Evolutionary conservation across 1,140 invertebrate genomes (phyloP), one percentile per base, ranked within the genome.

Genomic region (Zaprionus ornatus): DNA sequence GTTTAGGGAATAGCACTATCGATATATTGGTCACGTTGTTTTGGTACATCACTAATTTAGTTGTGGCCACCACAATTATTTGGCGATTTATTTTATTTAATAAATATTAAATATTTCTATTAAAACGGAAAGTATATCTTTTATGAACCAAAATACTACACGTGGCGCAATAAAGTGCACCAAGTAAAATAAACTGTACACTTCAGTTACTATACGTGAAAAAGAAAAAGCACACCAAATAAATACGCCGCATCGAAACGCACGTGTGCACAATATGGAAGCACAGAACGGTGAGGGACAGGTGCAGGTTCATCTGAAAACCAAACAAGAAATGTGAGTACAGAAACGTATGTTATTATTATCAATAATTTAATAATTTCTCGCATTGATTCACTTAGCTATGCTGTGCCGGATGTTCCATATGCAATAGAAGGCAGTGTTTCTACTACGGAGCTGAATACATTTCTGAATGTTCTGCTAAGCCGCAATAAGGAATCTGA

Each of bases 351-450:
- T 48, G 15, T 6, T n/a, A 32, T 25, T 32, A 25, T 23, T n/a
- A 21, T 0, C 35, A 55, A 32, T 21, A 19, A 15, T 21, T 10
- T 29, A n/a, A 7, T 10, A 25, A 12, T 42, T 12, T 15, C 29
- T 32, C 4, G 29, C 12, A 19, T 5, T 4, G 23, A 23, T 50
- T 57, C 55, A 57, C 50, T 25, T 92, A 99, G 97, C 74, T 98
- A 96, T 95, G 96, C 97, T 12, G 95, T 98, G 54, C 95, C 97
- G 13, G 96, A 98, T 93, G 95, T 95, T 79, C 96, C 97, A 0
- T 96, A 97, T 90, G 96, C 97, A 10, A 95, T 98, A 15, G 95
- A 96, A 54, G 94, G 95, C 40, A 95, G 94, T 61, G 94, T 97
- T 12, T 93, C 95, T 54, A 91, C 94, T 7, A 93, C 94, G 56